These are phyloP conservation scores for Pitta sordida DNA, from an alignment of 2,113 vertebrate genomes.

Conservation along the genomic window DNA sequence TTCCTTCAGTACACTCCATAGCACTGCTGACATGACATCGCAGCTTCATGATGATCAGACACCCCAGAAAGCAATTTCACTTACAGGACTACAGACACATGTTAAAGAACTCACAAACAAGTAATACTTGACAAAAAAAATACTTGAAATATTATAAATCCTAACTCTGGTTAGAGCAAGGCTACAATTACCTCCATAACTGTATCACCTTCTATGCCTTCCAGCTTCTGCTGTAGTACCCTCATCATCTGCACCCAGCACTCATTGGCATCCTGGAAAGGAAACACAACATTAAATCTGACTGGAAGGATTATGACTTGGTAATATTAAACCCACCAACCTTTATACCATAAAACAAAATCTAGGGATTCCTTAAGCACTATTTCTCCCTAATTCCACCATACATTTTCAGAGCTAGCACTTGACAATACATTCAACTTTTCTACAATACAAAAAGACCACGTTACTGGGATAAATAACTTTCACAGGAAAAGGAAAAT, in stretches of 20 bases:
- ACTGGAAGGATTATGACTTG: background rate
- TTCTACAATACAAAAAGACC: background rate
- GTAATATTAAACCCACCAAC: background rate
- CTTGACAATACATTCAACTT: background rate
- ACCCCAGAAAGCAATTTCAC: background rate
- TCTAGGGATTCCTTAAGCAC: background rate
- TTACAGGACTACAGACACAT: background rate
- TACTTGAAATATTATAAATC: accelerated
- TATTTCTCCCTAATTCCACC: background rate
- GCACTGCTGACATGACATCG: accelerated
- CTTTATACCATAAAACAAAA: background rate
- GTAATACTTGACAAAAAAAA: background rate
- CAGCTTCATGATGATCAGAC: background rate
- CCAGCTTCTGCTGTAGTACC: conserved; percentile 95
- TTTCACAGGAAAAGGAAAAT: background rate
- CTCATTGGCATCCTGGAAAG: conserved; percentile 92
- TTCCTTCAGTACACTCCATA: background rate
- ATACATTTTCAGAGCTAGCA: background rate
- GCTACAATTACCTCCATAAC: conserved; percentile 85
- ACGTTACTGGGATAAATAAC: background rate
- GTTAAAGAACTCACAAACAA: background rate
- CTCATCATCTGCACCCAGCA: conserved; percentile 98
- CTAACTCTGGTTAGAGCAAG: background rate
- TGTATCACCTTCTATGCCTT: conserved; percentile 85
- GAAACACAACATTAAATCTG: background rate